Conservation (phyloP, 64 coral and sea anemone genomes). For the Pachyseris speciosa region DNA sequence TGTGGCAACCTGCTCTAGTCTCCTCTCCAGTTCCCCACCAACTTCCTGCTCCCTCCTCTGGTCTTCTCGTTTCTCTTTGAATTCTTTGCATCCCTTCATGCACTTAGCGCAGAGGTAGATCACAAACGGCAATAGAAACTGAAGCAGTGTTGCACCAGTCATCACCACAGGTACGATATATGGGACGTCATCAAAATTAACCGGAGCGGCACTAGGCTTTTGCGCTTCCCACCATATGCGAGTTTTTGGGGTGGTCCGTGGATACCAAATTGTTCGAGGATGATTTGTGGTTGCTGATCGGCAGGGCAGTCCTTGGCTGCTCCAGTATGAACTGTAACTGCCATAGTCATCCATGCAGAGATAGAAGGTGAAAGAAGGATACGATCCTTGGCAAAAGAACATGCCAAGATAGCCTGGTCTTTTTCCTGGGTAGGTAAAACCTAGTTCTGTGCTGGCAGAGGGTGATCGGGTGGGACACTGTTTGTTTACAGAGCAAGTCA, state of each 20-base stretch:
- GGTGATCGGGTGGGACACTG: conserved; percentile 4
- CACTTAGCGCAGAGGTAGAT: conserved; percentile 56
- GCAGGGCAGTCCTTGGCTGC: conserved; percentile 13
- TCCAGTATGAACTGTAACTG: conserved; percentile 3
- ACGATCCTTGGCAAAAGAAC: conserved; percentile 40
- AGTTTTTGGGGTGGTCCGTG: too few species aligned
- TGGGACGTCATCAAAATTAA: conserved; percentile 80
- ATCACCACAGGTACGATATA: conserved; percentile 45
- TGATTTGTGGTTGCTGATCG: not conserved
- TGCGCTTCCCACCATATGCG: not conserved
- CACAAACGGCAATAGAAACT: conserved; percentile 62
- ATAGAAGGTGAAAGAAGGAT: conserved; percentile 33
- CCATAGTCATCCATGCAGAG: conserved; percentile 55
- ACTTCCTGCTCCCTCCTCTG: conserved; percentile 44
- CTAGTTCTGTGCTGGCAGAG: not conserved
- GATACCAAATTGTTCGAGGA: too few species aligned
- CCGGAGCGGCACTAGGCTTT: not conserved
- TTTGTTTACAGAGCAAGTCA: conserved; percentile 29
- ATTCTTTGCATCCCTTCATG: conserved; percentile 36
- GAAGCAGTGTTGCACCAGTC: conserved; percentile 23
- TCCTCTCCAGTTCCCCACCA: conserved; percentile 17
- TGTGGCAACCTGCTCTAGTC: conserved; percentile 55
- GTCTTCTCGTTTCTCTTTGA: conserved; percentile 22
- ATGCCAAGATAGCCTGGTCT: conserved; percentile 43
- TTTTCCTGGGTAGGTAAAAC: not conserved